Base-by-base conservation (phyloP, 2,113 vertebrate species). In the Etia nguti region DNA sequence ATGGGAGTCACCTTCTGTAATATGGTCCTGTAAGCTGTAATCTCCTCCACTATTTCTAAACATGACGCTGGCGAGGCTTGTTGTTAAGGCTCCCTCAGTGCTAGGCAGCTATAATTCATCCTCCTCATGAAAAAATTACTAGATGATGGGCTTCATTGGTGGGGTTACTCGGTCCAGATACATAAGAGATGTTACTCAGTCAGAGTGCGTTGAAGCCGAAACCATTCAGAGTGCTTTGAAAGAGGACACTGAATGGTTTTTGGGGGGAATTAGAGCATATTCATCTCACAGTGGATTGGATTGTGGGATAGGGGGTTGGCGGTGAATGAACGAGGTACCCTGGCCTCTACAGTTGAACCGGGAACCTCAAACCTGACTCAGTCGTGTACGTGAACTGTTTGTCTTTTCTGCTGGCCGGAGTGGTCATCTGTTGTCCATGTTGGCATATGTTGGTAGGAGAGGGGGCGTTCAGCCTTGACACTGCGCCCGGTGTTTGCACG, bases 211-310 rank as follows among this genome's bases (percentile, higher is more conserved):
- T 73, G 48, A 68, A 60, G 80, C 56, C 75, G 65, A 50, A 57
- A 79, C 80, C 54, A 81, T 24, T 73, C 82, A 54, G 29, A 29
- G 43, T 80, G 83, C 41, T 82, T 80, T 50, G 26, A 85, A 15
- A 86, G 75, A 55, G 36, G 15, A 24, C 46, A 24, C 24, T 81
- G 75, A 84, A 50, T 83, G 65, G 65, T 20, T 89, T 91, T 80
- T 46, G 5, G 80, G 86, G 86, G 83, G 93, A 93, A 94, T 86
- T 94, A 5, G 93, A 95, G 84, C 93, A 88, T 91, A 85, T 92
- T 93, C 50, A 59, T 91, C 24, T 55, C 77, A 34, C 54, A 81
- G 89, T 80, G 20, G 20, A 38, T 12, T 81, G 52, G 57, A 83
- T 90, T 92, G 59, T 90, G 79, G 92, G 85, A 36, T 10, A 4